Base-by-base conservation (phyloP, 2,797 vertebrate genomes). In the Sylvia borin region DNA sequence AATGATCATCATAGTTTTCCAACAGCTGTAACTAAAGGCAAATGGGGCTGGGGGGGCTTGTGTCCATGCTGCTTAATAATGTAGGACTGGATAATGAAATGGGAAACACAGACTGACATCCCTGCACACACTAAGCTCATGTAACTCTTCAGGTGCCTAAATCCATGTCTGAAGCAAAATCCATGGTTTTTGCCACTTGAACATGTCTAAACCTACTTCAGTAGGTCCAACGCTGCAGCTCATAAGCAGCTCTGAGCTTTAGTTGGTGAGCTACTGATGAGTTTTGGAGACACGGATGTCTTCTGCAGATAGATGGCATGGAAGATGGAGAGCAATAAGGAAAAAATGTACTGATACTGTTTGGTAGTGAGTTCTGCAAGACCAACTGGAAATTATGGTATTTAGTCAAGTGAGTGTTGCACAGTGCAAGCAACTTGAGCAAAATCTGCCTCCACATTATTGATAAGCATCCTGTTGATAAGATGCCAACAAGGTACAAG, bases 191-290 rank as follows among this genome's bases (percentile, higher is more conserved):
- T 82, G 58, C 54, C 19, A 24, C 47, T 43, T 38, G 21, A 40
- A 45, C 20, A 7, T 1, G 3, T n/a, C 60, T 57, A 42, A 61
- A 62, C 34, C 38, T 66, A 7, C 65, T 26, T 54, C 26, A 32
- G 29, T 19, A 43, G 64, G 26, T 57, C 42, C 54, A n/a, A 14
- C 26, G 4, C 2, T 18, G 15, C 38, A 79, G 64, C 40, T 67
- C 51, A 5, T 13, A n/a, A 64, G 50, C 31, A 43, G 6, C 7
- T 6, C 62, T 40, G 11, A 20, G 50, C 26, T 82, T 47, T 27
- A 8, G 7, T 0, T 60, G 45, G 58, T 1, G 4, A 43, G 25
- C 12, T 82, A 38, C 54, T 36, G 7, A 21, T 36, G 7, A 2
- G 2, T 48, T 70, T 22, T 85, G 62, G 64, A 58, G 47, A 17